Evolutionary conservation across 2,888 invertebrate species (phyloP), one percentile per base, ranked within the genome.

Genomic region (Diarsia brunnea): DNA sequence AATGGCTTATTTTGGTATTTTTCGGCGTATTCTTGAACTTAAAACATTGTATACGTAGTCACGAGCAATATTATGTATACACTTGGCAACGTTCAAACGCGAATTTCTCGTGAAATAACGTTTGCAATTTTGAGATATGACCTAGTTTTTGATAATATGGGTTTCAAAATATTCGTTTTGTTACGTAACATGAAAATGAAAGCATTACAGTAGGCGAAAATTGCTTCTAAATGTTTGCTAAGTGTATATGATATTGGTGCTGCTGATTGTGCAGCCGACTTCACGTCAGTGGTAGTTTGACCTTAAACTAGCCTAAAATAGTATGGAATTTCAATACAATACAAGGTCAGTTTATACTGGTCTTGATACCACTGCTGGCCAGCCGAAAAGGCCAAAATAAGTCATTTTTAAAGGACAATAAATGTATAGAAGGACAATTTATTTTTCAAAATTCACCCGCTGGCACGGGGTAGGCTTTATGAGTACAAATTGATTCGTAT

Each of bases 361-460:
- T 63, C 14, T 43, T 63, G 14, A 2, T n/a, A n/a, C 14, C 38
- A 43, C 14, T n/a, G 14, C n/a, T 7, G 38, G 12, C 14, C 38
- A 38, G 38, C 14, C 63, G 43, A 24, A 1, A 45, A 58, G 11
- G 4, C 21, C 31, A 64, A 69, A 58, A 60, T 61, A 12, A 8
- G 51, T 69, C 16, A 69, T 79, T 64, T 66, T 64, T 68, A 51
- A 60, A 68, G 55, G 64, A 58, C n/a, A 14, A 43, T 67, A 49
- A 51, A 58, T 74, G 16, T 75, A 31, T 51, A 61, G 47, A 49
- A 53, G 53, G 21, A 58, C 38, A 45, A n/a, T 27, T 64, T 67
- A 60, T 66, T 82, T 81, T 82, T 78, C 83, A 60, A 85, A 85
- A 78, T 70, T 84, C 14, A 49, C 85, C 82, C 47, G 82, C 82